Conservation (phyloP, 2,113 vertebrate species). For the Mirza zaza region DNA sequence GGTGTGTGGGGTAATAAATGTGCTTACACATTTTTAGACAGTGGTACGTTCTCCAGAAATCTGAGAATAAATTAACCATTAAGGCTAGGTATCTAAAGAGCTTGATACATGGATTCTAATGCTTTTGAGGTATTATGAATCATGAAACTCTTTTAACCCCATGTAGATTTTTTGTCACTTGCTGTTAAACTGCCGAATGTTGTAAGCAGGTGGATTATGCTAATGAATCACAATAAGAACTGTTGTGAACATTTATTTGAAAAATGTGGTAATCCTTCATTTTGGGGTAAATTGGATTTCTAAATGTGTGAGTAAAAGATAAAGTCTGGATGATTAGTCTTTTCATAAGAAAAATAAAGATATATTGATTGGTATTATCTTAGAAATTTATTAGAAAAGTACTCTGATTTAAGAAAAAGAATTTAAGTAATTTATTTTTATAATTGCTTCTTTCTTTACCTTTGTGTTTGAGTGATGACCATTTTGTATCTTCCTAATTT, state of each 20-base stretch:
- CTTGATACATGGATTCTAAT: not conserved
- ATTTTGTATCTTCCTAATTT: not conserved
- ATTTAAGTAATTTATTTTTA: not conserved
- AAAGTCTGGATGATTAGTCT: not conserved
- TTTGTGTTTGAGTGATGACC: not conserved
- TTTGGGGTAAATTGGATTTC: not conserved
- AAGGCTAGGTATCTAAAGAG: not conserved
- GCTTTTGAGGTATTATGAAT: not conserved
- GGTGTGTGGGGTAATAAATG: not conserved
- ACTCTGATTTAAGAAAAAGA: not conserved
- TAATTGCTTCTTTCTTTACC: not conserved
- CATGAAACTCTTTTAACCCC: not conserved
- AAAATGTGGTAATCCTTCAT: not conserved
- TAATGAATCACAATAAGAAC: not conserved
- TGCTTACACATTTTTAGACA: not conserved
- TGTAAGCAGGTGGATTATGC: not conserved
- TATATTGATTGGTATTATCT: not conserved
- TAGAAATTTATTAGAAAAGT: not conserved
- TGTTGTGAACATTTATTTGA: not conserved
- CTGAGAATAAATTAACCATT: not conserved
- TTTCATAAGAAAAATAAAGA: not conserved
- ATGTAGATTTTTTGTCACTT: not conserved
- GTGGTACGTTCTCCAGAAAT: not conserved
- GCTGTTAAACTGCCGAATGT: not conserved
- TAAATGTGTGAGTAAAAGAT: not conserved